These are phyloP conservation scores for Cryptotermes secundus DNA, from an alignment of 1,140 invertebrate genomes.

Conservation along the genomic window DNA sequence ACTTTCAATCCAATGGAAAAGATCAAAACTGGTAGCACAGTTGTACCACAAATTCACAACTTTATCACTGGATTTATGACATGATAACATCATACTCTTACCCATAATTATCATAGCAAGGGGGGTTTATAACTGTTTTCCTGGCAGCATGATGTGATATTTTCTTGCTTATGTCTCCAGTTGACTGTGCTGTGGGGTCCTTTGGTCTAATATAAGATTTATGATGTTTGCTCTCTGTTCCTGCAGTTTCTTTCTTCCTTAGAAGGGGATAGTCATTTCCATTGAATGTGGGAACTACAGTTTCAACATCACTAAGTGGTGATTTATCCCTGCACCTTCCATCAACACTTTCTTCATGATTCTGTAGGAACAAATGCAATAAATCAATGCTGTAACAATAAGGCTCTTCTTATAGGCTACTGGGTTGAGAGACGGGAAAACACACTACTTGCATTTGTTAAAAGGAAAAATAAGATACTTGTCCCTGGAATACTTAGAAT, in stretches of 20 bases:
- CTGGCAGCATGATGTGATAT: neutral
- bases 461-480: too few species aligned
- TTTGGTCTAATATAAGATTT: constrained; percentile 19
- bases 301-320: constrained; percentile 24
- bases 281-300: neutral
- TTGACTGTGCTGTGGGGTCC: neutral
- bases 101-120: constrained; percentile 37
- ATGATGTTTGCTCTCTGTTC: neutral
- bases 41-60: too few species aligned
- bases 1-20: too few species aligned
- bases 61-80: too few species aligned
- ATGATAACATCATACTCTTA: neutral
- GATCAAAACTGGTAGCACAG: too few species aligned
- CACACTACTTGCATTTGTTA: too few species aligned
- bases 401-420: too few species aligned
- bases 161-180: constrained; percentile 10
- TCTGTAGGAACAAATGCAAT: neutral
- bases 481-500: too few species aligned
- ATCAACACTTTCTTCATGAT: neutral
- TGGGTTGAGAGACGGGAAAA: too few species aligned
- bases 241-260: neutral
- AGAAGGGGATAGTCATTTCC: constrained; percentile 28
- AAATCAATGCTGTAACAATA: too few species aligned
- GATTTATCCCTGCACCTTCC: constrained; percentile 9
- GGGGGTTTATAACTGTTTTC: neutral